Percentiles rank a stretch among this genome's conserved stretches.
These are phyloP conservation scores for Pachypsylla venusta DNA, from an alignment of 1,140 invertebrate species.

Conservation along the genomic window DNA sequence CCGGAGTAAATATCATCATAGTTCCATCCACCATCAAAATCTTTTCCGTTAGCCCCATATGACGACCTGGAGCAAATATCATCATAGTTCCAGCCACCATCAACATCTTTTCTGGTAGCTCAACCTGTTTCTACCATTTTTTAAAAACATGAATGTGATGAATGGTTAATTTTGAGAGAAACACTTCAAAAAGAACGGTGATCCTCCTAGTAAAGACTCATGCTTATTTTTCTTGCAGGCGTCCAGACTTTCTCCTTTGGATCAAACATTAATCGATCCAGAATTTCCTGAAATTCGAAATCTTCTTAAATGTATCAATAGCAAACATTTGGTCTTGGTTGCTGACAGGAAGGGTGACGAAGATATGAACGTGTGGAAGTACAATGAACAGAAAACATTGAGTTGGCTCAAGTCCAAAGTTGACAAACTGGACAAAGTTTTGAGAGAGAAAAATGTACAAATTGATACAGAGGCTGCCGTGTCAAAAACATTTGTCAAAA, in stretches of 20 bases:
- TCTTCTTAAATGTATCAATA: constrained; percentile 27
- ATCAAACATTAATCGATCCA: constrained; percentile 47
- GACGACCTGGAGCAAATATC: too few relatives aligned
- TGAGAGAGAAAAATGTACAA: constrained; percentile 52
- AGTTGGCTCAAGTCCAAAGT: constrained; percentile 54
- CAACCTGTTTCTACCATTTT: too few relatives aligned
- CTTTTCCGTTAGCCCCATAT: too few relatives aligned
- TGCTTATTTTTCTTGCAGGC: constrained; percentile 19
- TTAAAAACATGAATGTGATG: too few relatives aligned
- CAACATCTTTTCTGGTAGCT: too few relatives aligned
- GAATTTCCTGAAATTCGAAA: constrained; percentile 41
- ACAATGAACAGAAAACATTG: constrained; percentile 56
- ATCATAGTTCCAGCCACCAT: too few relatives aligned
- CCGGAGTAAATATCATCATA: too few relatives aligned
- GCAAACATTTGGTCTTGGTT: constrained; percentile 32
- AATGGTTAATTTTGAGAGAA: too few relatives aligned
- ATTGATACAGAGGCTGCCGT: constrained; percentile 44
- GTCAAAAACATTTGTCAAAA: constrained; percentile 54
- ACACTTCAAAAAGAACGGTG: too few relatives aligned
- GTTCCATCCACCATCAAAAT: too few relatives aligned
- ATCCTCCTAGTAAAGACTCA: too few relatives aligned
- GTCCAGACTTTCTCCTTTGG: constrained; percentile 39
- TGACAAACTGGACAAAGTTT: constrained; percentile 39
- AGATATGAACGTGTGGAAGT: constrained; percentile 56
- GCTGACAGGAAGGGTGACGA: constrained; percentile 51